Base-by-base conservation (phyloP, 2,888 invertebrate genomes). In the Polylopha cassiicola region DNA sequence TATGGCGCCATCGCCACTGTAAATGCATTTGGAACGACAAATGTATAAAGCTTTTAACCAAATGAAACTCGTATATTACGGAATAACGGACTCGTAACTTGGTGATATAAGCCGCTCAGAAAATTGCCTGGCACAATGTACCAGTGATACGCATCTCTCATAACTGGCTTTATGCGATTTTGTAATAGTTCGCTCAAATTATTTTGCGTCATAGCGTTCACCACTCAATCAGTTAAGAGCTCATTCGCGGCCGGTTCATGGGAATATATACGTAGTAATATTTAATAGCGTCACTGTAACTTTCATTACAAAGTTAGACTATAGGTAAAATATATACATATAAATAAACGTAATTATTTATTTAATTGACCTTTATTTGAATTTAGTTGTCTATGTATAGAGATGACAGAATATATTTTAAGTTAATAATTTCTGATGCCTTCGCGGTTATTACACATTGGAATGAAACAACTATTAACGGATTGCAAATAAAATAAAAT, bases 11-110 rank as follows among this genome's bases (percentile, higher is more conserved):
- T 60, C 58, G 62, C 64, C 56, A 62, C 61, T 63, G 65, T 57
- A 70, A 76, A 68, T 65, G 68, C 66, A 62, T 73, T 73, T 61
- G 63, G 63, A 65, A 65, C 60, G 62, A 64, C 67, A 71, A 79
- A 72, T 68, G 66, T 73, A 78, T 70, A 70, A 78, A 74, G 81
- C 82, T 82, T 82, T 82, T 81, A 82, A 76, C 72, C 68, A 79
- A 82, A 82, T 82, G 79, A 82, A 80, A 75, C 54, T 60, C 73
- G 66, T 81, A 74, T 71, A 79, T 79, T 74, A 76, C 69, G 55
- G 73, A 73, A 78, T 79, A 80, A 76, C 73, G 63, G 65, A 73
- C 72, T 73, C 72, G 71, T 72, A 74, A 74, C 70, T 70, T 62
- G 55, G 65, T 71, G 70, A 70, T 73, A 72, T 78, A 73, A 77